These are phyloP conservation scores for Dryocosmus kuriphilus DNA, from an alignment of 2,888 invertebrate species.

Conservation along the genomic window DNA sequence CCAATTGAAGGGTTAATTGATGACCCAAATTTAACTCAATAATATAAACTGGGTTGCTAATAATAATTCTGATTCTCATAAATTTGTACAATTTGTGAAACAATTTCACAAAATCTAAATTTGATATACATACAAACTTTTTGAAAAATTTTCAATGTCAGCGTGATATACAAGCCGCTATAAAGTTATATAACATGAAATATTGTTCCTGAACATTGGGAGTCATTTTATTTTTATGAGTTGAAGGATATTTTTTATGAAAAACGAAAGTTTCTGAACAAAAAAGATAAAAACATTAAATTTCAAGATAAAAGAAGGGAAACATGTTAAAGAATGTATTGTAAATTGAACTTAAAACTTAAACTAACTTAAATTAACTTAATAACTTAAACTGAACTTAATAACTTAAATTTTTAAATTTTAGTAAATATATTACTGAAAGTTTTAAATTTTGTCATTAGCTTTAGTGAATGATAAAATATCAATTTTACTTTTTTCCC, in stretches of 20 bases:
- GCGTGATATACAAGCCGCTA: not conserved
- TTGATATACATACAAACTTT: too few species aligned
- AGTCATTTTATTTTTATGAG: slow-evolving; percentile 1
- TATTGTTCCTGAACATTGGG: not conserved
- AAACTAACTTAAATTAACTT: too few species aligned
- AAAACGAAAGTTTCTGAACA: not conserved
- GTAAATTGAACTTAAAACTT: too few species aligned
- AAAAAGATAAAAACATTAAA: not conserved
- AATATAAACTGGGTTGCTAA: not conserved
- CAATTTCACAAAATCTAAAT: not conserved
- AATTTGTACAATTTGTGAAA: not conserved
- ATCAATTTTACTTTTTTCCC: not conserved
- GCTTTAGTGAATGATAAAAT: not conserved
- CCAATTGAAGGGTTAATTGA: not conserved
- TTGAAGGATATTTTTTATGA: not conserved
- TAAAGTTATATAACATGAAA: slow-evolving; percentile 7
- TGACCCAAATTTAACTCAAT: not conserved
- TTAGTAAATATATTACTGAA: not conserved
- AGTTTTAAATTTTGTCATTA: not conserved
- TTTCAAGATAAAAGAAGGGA: not conserved
- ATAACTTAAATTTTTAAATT: too few species aligned
- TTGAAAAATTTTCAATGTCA: not conserved
- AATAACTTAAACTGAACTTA: too few species aligned
- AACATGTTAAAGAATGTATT: not conserved
- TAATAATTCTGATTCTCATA: not conserved